Base-by-base conservation (phyloP, 2,888 invertebrate genomes). In the Netelia fuscicornis region DNA sequence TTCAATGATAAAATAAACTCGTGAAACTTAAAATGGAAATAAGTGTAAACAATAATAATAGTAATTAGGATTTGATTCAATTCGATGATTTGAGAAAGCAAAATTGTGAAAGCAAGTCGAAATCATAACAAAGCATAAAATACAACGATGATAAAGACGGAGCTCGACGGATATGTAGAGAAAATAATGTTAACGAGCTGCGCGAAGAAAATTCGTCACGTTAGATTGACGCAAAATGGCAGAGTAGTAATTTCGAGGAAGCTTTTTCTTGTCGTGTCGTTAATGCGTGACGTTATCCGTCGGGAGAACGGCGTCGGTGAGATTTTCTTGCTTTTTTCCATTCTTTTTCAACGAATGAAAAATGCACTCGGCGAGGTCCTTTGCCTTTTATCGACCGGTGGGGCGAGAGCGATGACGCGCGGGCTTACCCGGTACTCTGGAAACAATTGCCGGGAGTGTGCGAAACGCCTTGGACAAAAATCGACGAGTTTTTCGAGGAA, bases 371-470 rank as follows among this genome's bases (percentile, higher is more conserved):
- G 84, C 83, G 87, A 88, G 88, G 88, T 88, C 88, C 88, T 88
- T 88, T 83, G 87, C 88, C 88, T 88, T 84, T 85, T 87, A 88
- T 88, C 88, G 88, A 88, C 85, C 88, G 85, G 84, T 77, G 77
- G 74, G 74, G 75, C 64, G 72, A 77, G 72, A 42, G 52, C 78
- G 81, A 86, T 87, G 82, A 87, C 86, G 86, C 85, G 80, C 64
- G 62, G 54, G 23, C 37, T 71, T 70, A 77, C 65, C 65, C 77
- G 79, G 74, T 44, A 72, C 79, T 23, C 79, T 23, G 58, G 64
- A 71, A 81, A 82, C 64, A 75, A 85, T 81, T 70, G 42, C 70
- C 78, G 75, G 37, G 56, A n/a, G 44, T 25, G 23, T 25, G n/a
- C 25, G 20, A 42, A 30, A 23, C 54, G 54, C 37, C 52, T 25